A percentile compares a stretch with the other conserved stretches of the same genome.
Conservation (phyloP, 2,888 invertebrate species). For the Torymus tubicola region DNA sequence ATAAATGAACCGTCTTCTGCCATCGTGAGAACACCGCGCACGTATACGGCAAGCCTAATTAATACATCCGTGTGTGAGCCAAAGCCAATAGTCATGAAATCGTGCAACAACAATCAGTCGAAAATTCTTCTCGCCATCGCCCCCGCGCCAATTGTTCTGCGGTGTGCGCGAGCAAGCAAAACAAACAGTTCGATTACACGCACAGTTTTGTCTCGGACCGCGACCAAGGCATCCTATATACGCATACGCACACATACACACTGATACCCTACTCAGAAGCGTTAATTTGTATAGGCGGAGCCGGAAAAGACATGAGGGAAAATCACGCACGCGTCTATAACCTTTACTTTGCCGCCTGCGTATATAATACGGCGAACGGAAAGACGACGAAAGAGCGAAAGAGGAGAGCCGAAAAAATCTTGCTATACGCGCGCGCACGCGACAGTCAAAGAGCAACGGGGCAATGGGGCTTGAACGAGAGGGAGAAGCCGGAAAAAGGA, state of each 20-base stretch:
- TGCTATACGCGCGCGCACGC: neutral
- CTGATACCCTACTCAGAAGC: neutral
- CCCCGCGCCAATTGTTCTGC: constrained; percentile 7
- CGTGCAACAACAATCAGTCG: constrained; percentile 36
- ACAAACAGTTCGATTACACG: constrained; percentile 25
- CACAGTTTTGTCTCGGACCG: too few species aligned
- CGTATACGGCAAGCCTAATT: neutral
- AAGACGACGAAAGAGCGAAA: neutral
- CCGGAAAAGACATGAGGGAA: neutral
- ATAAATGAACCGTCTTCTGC: neutral
- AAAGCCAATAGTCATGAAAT: constrained; percentile 30
- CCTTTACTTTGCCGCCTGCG: too few species aligned
- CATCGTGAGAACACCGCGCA: neutral
- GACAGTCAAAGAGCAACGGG: constrained; percentile 67
- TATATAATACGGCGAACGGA: neutral
- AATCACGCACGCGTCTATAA: neutral
- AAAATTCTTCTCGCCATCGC: constrained; percentile 8
- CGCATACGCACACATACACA: neutral
- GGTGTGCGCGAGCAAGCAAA: constrained; percentile 26
- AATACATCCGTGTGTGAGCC: constrained; percentile 15
- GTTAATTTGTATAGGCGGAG: constrained; percentile 31
- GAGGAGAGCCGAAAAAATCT: neutral
- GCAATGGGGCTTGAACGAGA: constrained; percentile 71
- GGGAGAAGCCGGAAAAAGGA: constrained; percentile 58
- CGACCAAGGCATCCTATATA: neutral